These are phyloP conservation scores for Phylloscopus trochiloides DNA, from an alignment of 2,113 vertebrate genomes.

Conservation along the genomic window DNA sequence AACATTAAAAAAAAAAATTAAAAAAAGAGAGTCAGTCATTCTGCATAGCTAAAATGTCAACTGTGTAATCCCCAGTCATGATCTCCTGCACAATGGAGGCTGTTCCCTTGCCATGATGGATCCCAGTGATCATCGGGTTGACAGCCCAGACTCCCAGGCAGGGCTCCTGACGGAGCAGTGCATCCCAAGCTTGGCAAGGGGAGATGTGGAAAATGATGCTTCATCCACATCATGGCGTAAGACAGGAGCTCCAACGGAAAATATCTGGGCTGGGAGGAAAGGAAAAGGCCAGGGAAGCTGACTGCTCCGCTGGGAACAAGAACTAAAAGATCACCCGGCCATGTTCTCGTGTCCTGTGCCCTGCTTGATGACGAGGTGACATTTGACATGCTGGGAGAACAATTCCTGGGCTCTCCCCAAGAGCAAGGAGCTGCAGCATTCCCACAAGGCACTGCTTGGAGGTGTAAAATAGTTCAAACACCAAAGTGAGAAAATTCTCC, in stretches of 20 bases:
- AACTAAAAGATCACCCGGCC: not conserved
- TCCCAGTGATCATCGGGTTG: not conserved
- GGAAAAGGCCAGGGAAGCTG: not conserved
- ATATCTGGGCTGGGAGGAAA: not conserved
- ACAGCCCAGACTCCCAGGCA: not conserved
- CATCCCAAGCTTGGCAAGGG: not conserved
- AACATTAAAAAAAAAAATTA: not conserved
- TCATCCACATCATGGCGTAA: not conserved
- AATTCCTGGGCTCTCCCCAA: not conserved
- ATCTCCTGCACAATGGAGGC: conserved; percentile 23
- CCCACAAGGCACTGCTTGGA: not conserved
- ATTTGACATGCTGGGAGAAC: not conserved
- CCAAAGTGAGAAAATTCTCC: not conserved
- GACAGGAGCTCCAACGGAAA: conserved; percentile 22
- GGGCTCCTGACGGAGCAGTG: not conserved
- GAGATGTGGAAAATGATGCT: not conserved
- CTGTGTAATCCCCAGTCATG: conserved; percentile 4
- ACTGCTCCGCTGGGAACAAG: not conserved
- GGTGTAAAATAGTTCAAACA: not conserved
- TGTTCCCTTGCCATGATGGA: not conserved
- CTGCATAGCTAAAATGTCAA: conserved; percentile 24
- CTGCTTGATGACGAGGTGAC: not conserved
- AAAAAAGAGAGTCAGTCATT: not conserved
- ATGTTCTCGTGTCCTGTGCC: not conserved
- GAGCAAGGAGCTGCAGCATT: not conserved